Base-by-base conservation (phyloP, 2,888 invertebrate species). In the Oegoconia quadripuncta region DNA sequence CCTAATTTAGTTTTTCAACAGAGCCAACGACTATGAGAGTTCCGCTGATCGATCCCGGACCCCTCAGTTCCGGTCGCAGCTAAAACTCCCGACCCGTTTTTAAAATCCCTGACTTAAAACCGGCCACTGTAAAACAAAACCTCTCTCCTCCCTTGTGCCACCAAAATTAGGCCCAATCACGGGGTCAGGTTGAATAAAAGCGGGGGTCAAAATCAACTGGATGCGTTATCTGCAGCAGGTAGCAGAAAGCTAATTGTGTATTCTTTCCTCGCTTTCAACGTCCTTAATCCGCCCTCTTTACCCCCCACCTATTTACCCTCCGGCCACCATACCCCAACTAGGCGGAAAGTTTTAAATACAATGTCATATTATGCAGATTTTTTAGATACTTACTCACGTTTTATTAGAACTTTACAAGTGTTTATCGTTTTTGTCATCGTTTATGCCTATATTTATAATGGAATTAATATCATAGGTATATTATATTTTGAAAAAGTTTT, bases 181-280 rank as follows among this genome's bases (percentile, higher is more conserved):
- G 43, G 45, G 38, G 47, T 13, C 1, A 17, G 40, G 50, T 50
- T 57, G 56, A 64, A 60, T 59, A 57, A 52, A 59, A 60, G 57
- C 60, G 49, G 40, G 52, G 75, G 42, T 69, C 74, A 59, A 40
- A 41, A 50, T 68, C 65, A 49, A 59, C 69, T 83, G 83, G 84
- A 67, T 75, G 70, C 72, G 71, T 75, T 76, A 76, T 79, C 74
- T 77, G 64, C 73, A 78, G 79, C 86, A 86, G 86, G 86, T 87
- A 86, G 82, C 70, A 68, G 70, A 70, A 66, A 81, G 75, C 87
- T 87, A 87, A 87, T 87, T 87, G 81, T 83, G 87, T 87, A 87
- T 87, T 87, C 87, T 86, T 87, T 86, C 80, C 84, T 82, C 82
- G 86, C 78, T 75, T 72, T 67, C 64, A 67, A 70, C 75, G 76